Conservation (phyloP, 2,888 invertebrate genomes). For the Fragum fragum region DNA sequence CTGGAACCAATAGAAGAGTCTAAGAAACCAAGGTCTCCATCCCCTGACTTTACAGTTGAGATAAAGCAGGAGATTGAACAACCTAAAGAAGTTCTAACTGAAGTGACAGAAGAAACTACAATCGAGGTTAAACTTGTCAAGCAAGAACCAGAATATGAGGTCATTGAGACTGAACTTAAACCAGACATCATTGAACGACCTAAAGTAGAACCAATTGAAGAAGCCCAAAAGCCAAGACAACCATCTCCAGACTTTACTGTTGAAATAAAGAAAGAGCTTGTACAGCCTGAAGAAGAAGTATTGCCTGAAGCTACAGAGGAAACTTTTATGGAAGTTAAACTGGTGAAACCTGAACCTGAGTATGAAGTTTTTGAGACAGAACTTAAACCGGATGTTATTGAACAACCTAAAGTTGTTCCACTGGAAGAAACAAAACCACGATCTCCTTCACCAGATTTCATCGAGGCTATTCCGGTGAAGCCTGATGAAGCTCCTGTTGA, state of each 20-base stretch:
- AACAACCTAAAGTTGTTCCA: slow-evolving; percentile 51
- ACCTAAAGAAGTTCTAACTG: slow-evolving; percentile 54
- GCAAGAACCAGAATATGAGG: slow-evolving; percentile 35
- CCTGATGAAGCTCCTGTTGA: slow-evolving; percentile 58
- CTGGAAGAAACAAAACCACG: slow-evolving; percentile 57
- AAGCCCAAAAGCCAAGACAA: slow-evolving; percentile 57
- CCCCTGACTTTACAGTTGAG: slow-evolving; percentile 38
- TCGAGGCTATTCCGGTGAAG: slow-evolving; percentile 49
- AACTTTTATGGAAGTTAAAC: slow-evolving; percentile 42
- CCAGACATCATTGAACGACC: slow-evolving; percentile 69
- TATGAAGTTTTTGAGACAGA: slow-evolving; percentile 43
- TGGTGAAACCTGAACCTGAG: slow-evolving; percentile 42
- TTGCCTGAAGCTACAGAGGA: slow-evolving; percentile 89
- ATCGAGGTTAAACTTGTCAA: slow-evolving; percentile 17
- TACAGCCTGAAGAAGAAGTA: slow-evolving; percentile 47
- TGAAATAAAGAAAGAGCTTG: slow-evolving; percentile 35
- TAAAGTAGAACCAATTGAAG: slow-evolving; percentile 65
- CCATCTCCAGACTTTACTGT: slow-evolving; percentile 64
- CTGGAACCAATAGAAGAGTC: slow-evolving; percentile 64
- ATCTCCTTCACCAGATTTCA: slow-evolving; percentile 39
- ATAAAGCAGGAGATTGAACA: slow-evolving; percentile 38
- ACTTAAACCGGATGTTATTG: slow-evolving; percentile 45
- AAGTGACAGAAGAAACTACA: slow-evolving; percentile 56
- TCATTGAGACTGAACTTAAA: slow-evolving; percentile 61
- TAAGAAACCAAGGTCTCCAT: slow-evolving; percentile 62